phyloP scores from a whole-genome alignment of 2,797 vertebrate genomes.

The Chanos chanos region DNA sequence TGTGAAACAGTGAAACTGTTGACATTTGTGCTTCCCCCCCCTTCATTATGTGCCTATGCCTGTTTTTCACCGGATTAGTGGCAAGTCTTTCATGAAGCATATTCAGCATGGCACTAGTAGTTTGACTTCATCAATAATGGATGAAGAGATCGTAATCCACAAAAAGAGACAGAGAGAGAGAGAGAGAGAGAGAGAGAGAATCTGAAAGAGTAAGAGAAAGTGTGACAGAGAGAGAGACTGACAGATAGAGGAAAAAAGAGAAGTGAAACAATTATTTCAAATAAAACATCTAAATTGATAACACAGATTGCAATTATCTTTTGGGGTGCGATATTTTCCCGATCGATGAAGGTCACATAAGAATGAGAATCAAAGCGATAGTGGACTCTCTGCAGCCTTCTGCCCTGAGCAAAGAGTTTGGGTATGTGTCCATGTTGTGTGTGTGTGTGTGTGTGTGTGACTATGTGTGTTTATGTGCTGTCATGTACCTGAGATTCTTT shows the following conservation, averaged over 20 bases:
- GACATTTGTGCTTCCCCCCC: constrained; percentile 97
- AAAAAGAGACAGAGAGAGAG: constrained; percentile 49
- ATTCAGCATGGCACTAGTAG: constrained; percentile 99
- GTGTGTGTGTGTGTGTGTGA: constrained; percentile 29
- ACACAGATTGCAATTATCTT: constrained; percentile 68
- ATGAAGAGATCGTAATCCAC: constrained; percentile 98
- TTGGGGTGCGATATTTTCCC: constrained; percentile 33
- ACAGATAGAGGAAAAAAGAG: background rate
- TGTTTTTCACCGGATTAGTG: constrained; percentile 99
- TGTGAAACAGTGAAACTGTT: constrained; percentile 99
- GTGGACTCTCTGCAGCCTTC: constrained; percentile 34
- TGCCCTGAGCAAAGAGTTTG: constrained; percentile 6
- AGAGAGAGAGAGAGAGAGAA: constrained; percentile 20
- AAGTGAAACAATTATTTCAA: constrained; percentile 32
- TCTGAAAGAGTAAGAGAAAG: background rate
- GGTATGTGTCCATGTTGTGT: constrained; percentile 49
- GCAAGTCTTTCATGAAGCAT: constrained; percentile 98
- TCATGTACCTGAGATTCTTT: background rate
- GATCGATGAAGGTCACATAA: constrained; percentile 37
- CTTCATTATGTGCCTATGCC: constrained; percentile 99
- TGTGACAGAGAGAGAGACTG: background rate
- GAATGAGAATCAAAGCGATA: constrained; percentile 43
- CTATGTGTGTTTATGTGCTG: constrained; percentile 30
- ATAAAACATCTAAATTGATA: constrained; percentile 69
- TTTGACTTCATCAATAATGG: constrained; percentile 99